Evolutionary conservation across 2,797 vertebrate species (phyloP).

Genomic region (Selene dorsalis): DNA sequence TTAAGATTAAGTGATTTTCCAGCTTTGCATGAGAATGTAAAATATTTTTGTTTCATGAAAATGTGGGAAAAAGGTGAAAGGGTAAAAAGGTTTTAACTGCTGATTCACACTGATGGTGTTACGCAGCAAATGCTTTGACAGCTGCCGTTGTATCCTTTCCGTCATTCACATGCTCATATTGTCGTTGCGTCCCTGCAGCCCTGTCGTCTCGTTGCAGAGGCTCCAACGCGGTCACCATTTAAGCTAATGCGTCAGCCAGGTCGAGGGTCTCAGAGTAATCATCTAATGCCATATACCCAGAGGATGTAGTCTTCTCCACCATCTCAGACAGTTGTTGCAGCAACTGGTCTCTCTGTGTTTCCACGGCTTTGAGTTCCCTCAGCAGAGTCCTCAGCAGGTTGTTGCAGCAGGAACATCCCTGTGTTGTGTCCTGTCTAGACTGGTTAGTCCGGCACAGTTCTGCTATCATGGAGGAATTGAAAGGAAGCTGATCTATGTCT

Average conservation of each 20-base stretch:
- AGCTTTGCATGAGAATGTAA: not conserved
- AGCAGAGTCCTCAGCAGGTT: constrained; percentile 26
- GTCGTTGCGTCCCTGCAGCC: no score
- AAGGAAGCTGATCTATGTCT: constrained; percentile 18
- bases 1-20: not conserved
- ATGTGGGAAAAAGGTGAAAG: not conserved
- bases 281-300: no score
- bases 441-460: constrained; percentile 22
- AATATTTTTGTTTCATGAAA: not conserved
- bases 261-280: no score
- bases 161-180: no score
- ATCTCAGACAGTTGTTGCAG: not conserved
- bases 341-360: constrained; percentile 16
- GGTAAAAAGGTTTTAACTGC: no score
- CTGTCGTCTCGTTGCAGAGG: no score
- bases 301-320: no score
- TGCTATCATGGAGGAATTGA: constrained; percentile 12
- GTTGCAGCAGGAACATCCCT: constrained; percentile 31
- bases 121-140: no score
- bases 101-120: no score
- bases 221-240: no score
- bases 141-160: no score
- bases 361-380: not conserved
- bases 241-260: no score
- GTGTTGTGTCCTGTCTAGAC: constrained; percentile 1